Base-by-base conservation (phyloP, 1,140 invertebrate species). In the Drosophila arawakana region DNA sequence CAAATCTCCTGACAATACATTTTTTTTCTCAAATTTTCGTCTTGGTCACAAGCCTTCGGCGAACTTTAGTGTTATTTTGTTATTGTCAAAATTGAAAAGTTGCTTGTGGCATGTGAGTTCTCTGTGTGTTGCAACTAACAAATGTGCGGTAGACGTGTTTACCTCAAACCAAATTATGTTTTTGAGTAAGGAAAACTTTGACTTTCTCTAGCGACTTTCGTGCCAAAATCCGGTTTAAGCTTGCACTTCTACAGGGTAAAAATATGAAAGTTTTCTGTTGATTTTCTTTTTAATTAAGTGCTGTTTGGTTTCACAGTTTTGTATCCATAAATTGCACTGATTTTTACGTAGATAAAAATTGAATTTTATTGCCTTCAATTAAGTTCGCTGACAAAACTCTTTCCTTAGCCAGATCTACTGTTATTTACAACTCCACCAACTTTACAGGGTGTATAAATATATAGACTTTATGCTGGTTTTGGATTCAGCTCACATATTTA, bases 81-180 rank as follows among this genome's bases (percentile, higher is more conserved):
- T 57, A 59, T 74, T 68, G 72, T 70, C 68, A 79, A 77, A 86
- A 82, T 82, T 74, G 73, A 77, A 88, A 86, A 69, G 69, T 66
- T 85, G 37, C 46, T 43, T 39, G 66, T 50, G 65, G 68, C 59
- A 49, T 43, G 10, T 30, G 49, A 57, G 37, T 7, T 15, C 15
- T 13, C 11, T 11, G 35, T 37, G 35, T 37, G 37, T 13, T 55
- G 10, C 46, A 21, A 21, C 8, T 37, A 30, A 44, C 63, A 41
- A 25, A 35, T 46, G 25, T 7, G 34, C 3, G 10, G 10, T n/a
- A 41, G 9, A 11, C 9, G 39, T 41, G 39, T 4, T 41, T 11
- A 11, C 39, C 39, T 41, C 21, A 50, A 50, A 21, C n/a, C 49
- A 13, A 50, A 50, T 4, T 37, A 11, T 21, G 52, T 35, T 39